Evolutionary conservation across 2,888 invertebrate genomes (phyloP).

Genomic region (Eledona agricola): DNA sequence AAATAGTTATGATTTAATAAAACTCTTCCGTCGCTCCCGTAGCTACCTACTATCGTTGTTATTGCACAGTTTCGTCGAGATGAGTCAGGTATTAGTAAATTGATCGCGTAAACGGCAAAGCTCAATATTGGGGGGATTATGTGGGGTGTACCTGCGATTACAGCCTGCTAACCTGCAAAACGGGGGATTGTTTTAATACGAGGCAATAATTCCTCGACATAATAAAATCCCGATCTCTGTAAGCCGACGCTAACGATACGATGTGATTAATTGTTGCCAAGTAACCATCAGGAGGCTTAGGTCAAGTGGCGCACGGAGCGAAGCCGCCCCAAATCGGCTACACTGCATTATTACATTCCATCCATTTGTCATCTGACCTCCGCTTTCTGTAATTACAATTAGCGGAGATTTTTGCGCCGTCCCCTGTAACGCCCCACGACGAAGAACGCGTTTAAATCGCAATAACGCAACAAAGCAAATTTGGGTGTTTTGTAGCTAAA

Average conservation of each 20-base stretch:
- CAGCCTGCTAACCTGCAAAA: constrained; percentile 34
- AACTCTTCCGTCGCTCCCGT: too few species aligned
- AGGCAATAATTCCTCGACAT: constrained; percentile 9
- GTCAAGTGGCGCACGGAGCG: constrained; percentile 56
- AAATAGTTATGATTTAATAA: too few species aligned
- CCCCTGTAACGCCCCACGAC: too few species aligned
- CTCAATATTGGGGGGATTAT: constrained; percentile 69
- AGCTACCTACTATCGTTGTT: too few species aligned
- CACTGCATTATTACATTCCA: constrained; percentile 40
- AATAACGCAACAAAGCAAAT: too few species aligned
- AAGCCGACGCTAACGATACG: constrained; percentile 59
- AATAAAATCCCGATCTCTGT: constrained; percentile 37
- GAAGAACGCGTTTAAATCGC: too few species aligned
- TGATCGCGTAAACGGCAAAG: constrained; percentile 65
- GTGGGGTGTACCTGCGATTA: constrained; percentile 18
- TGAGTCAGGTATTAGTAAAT: constrained; percentile 15
- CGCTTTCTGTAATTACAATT: constrained; percentile 23
- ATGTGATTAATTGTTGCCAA: constrained; percentile 64
- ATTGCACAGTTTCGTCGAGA: too few species aligned
- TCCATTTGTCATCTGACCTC: constrained; percentile 35
- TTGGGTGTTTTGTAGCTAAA: too few species aligned
- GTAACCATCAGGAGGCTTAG: constrained; percentile 59
- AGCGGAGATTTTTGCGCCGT: constrained; percentile 12
- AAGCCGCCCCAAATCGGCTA: constrained; percentile 32
- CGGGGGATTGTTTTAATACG: constrained; percentile 28